Base-by-base conservation (phyloP, 2,888 invertebrate species). In the Caenorhabditis sinica region DNA sequence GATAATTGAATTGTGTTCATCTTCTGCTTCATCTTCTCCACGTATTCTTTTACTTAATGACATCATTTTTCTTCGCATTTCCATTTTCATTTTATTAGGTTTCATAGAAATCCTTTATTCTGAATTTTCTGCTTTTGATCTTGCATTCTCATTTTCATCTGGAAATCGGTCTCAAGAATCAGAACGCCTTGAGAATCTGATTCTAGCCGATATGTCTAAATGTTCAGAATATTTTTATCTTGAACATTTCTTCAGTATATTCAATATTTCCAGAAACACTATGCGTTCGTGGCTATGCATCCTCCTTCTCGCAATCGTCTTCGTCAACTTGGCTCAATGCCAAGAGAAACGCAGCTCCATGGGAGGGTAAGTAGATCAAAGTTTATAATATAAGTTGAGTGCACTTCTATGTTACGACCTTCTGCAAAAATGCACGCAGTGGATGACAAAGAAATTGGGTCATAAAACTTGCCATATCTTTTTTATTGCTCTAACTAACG, bases 261-360 rank as follows among this genome's bases (percentile, higher is more conserved):
- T 40, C 17, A 15, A 40, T 20, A n/a, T 61, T 61, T 61, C 25
- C 65, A 65, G 65, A 65, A 45, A 15, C 28, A 51, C 20, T 11
- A 68, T 68, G 68, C 68, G 68, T 53, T 30, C 36, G 33, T 68
- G 49, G 68, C 11, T 68, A n/a, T 17, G 51, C n/a, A 36, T 68
- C 36, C 25, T 49, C 23, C 51, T 68, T 51, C 33, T 53, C 23
- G 20, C 51, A 11, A 23, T 53, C 13, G 30, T 68, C 20, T 23
- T 68, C 23, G 15, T 33, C 53, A 51, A 51, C 17, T 36, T 51
- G 23, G 68, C 51, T 8, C 51, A 68, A 6, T 51, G 49, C 11
- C 60, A 61, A 23, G 63, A 51, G 63, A 74, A 74, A 20, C 33
- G 74, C 17, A 63, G 63, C 36, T 63, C 74, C 8, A 74, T 74